Percentiles rank a stretch among this genome's conserved stretches.
Conservation (phyloP, 2,113 vertebrate species). For the Shinisaurus crocodilurus region DNA sequence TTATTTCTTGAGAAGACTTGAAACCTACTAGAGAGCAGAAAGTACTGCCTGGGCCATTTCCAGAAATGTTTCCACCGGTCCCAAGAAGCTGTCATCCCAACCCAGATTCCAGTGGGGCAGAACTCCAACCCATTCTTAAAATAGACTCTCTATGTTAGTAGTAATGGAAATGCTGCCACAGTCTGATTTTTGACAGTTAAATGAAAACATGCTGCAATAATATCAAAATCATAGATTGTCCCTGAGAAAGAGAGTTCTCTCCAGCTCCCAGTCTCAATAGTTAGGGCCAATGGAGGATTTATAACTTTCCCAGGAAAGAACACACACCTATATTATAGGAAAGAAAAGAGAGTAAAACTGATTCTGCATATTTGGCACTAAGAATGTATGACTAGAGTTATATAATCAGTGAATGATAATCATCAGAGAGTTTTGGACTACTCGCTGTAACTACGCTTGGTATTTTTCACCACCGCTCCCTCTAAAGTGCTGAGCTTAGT, state of each 20-base stretch:
- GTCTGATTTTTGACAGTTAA: background rate
- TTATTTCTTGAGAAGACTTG: background rate
- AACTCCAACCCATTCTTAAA: background rate
- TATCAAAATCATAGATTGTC: slow-evolving; percentile 18
- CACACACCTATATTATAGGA: slow-evolving; percentile 49
- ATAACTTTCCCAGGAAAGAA: slow-evolving; percentile 64
- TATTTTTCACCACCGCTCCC: slow-evolving; percentile 47
- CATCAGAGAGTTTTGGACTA: slow-evolving; percentile 41
- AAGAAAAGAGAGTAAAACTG: slow-evolving; percentile 41
- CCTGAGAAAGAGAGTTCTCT: slow-evolving; percentile 44
- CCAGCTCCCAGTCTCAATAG: slow-evolving; percentile 17
- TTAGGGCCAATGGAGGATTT: slow-evolving; percentile 61
- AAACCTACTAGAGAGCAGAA: background rate
- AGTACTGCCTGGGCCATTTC: background rate
- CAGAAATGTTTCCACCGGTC: background rate
- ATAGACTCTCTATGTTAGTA: background rate
- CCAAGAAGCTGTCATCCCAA: background rate
- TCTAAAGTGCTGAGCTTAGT: slow-evolving; percentile 20
- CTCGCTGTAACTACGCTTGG: slow-evolving; percentile 43
- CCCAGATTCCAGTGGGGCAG: background rate
- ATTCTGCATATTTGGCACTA: slow-evolving; percentile 52
- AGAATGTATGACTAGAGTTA: slow-evolving; percentile 25
- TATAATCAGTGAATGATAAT: slow-evolving; percentile 55
- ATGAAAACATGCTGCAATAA: background rate
- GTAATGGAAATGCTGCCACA: background rate